These are phyloP conservation scores for Athene noctua DNA, from an alignment of 2,113 vertebrate species.

Conservation along the genomic window DNA sequence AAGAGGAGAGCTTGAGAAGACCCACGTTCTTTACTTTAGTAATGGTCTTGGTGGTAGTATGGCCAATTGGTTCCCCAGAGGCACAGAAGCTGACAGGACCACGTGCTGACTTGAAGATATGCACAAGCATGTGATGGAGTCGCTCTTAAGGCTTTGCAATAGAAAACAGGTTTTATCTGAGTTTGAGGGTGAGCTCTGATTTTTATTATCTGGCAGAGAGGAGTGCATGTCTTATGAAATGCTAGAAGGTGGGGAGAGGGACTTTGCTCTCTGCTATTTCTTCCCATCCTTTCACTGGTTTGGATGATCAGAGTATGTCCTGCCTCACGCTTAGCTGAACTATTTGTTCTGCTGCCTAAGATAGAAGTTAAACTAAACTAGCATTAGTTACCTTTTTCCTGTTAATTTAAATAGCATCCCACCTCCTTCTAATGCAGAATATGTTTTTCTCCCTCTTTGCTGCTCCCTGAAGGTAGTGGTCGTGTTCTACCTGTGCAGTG, in stretches of 20 bases:
- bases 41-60: neutral
- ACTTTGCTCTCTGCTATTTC: neutral
- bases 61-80: neutral
- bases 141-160: neutral
- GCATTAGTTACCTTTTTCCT: neutral
- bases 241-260: neutral
- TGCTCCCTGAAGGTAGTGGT: neutral
- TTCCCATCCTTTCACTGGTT: neutral
- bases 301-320: neutral
- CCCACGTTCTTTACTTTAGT: rapidly evolving
- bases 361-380: neutral
- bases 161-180: neutral
- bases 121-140: neutral
- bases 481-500: neutral
- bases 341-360: neutral
- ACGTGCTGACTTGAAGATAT: neutral
- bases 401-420: neutral
- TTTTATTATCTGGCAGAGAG: neutral
- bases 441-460: neutral
- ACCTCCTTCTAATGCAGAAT: neutral
- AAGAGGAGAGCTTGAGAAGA: neutral
- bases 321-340: neutral
- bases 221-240: neutral
- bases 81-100: neutral
- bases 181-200: neutral